These are phyloP conservation scores for Dasyurus viverrinus DNA, from an alignment of 2,113 vertebrate species.

Conservation along the genomic window DNA sequence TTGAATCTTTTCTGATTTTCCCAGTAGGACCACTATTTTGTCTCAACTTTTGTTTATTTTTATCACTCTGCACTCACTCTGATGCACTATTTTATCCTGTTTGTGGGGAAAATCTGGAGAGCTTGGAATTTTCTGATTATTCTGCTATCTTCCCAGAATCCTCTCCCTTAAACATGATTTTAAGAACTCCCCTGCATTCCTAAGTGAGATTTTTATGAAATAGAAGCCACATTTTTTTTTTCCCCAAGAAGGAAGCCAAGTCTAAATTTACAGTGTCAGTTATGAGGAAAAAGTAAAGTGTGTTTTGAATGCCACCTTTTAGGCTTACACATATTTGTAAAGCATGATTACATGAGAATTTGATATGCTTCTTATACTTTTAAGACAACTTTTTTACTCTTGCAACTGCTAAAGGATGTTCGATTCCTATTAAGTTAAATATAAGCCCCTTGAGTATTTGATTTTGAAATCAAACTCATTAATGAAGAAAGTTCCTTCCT, in stretches of 20 bases:
- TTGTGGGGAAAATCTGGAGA: too few relatives aligned
- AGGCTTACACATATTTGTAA: constrained; percentile 32
- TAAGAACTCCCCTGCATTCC: constrained; percentile 44
- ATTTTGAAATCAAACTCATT: constrained; percentile 52
- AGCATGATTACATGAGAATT: background rate
- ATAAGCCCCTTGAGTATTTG: constrained; percentile 20
- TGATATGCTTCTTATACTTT: constrained; percentile 1
- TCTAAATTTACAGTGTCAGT: background rate
- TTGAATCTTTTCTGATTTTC: too few relatives aligned
- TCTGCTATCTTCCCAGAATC: too few relatives aligned
- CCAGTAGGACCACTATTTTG: too few relatives aligned
- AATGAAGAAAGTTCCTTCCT: constrained; percentile 18
- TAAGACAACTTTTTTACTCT: constrained; percentile 8
- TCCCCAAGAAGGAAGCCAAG: background rate
- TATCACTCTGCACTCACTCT: too few relatives aligned
- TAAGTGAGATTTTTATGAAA: constrained; percentile 24
- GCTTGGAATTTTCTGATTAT: too few relatives aligned
- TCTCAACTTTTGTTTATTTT: too few relatives aligned
- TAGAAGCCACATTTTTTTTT: background rate
- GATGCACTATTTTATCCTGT: too few relatives aligned
- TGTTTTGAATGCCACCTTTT: constrained; percentile 16
- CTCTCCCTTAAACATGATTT: background rate
- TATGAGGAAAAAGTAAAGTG: background rate
- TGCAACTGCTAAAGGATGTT: constrained; percentile 20
- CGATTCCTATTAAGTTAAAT: constrained; percentile 47